Conservation (phyloP, 1,140 invertebrate genomes). For the Seison nebaliae region DNA sequence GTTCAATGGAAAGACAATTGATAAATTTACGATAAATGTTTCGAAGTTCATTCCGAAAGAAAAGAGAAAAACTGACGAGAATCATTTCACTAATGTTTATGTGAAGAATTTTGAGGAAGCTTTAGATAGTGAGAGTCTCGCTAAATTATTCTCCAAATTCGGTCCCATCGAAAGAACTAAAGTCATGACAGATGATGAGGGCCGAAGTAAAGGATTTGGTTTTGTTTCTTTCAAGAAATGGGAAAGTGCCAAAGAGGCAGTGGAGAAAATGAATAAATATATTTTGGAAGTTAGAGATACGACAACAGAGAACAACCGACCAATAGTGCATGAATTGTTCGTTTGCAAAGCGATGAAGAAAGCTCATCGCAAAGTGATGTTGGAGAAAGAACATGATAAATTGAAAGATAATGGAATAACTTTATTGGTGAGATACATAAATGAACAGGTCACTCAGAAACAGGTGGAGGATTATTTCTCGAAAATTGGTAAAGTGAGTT, state of each 20-base stretch:
- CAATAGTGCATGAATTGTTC: too few species aligned
- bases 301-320: too few species aligned
- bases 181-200: constrained; percentile 41
- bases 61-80: constrained; percentile 54
- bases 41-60: constrained; percentile 85
- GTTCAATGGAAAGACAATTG: constrained; percentile 72
- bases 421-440: too few species aligned
- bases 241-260: constrained; percentile 55
- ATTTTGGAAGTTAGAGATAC: constrained; percentile 83
- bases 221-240: constrained; percentile 95
- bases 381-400: constrained; percentile 85
- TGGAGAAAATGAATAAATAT: constrained; percentile 23
- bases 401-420: too few species aligned
- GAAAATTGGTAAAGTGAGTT: too few species aligned
- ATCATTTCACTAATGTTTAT: constrained; percentile 97
- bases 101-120: constrained; percentile 95
- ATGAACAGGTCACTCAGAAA: too few species aligned
- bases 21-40: constrained; percentile 70
- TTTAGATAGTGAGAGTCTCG: constrained; percentile 64
- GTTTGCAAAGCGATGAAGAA: constrained; percentile 92
- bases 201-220: constrained; percentile 85
- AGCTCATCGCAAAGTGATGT: constrained; percentile 74
- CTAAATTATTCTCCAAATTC: constrained; percentile 72
- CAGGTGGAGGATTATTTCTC: too few species aligned
- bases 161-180: constrained; percentile 77